Conservation (phyloP, 2,113 vertebrate species). For the Pardalotus punctatus region DNA sequence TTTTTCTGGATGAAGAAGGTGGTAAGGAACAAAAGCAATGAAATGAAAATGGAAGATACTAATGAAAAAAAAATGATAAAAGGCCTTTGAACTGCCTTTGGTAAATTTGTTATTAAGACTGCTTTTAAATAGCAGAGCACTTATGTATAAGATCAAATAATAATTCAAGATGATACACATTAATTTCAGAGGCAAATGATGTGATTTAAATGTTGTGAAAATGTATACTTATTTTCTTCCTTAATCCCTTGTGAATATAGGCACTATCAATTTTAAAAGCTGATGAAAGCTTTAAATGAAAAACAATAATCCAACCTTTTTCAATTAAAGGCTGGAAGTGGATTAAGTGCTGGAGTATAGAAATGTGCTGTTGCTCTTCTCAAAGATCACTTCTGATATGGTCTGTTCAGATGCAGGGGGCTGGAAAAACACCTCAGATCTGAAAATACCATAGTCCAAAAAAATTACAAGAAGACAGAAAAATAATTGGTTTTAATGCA, state of each 20-base stretch:
- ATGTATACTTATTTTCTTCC: constrained; percentile 43
- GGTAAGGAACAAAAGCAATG: constrained; percentile 68
- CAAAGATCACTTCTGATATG: not conserved
- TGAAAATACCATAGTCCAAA: not conserved
- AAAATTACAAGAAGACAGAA: not conserved
- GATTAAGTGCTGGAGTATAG: constrained; percentile 20
- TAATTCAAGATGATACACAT: constrained; percentile 58
- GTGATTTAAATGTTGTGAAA: constrained; percentile 46
- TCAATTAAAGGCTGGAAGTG: constrained; percentile 45
- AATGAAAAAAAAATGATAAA: constrained; percentile 64
- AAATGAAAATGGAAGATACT: constrained; percentile 65
- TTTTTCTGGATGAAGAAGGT: constrained; percentile 70
- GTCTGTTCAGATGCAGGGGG: not conserved
- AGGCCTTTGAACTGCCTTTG: constrained; percentile 40
- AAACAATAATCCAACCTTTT: constrained; percentile 57
- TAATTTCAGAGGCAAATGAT: constrained; percentile 55
- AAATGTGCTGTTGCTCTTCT: not conserved
- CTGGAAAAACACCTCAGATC: not conserved
- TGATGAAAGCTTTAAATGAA: constrained; percentile 47
- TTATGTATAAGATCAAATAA: constrained; percentile 59
- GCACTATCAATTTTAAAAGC: constrained; percentile 40
- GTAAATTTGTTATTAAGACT: constrained; percentile 61
- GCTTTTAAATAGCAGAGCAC: constrained; percentile 45
- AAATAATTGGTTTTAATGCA: not conserved
- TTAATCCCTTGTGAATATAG: constrained; percentile 36